Base-by-base conservation (phyloP, 2,113 vertebrate genomes). In the Ictidomys tridecemlineatus region DNA sequence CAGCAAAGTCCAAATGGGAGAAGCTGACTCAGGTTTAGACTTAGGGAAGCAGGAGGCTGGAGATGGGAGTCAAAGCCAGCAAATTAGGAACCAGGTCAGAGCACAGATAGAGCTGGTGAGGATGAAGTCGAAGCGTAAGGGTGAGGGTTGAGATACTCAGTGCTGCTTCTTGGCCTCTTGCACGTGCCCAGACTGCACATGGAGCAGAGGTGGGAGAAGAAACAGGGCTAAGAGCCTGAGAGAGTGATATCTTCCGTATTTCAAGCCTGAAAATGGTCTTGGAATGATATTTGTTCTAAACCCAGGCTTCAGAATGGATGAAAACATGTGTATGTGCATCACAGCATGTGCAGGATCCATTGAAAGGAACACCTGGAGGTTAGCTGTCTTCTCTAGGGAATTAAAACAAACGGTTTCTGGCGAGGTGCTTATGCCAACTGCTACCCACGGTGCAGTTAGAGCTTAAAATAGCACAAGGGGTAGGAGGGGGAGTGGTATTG, bases 331-430 rank as follows among this genome's bases (percentile, higher is more conserved):
- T 30, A 22, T 17, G 39, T 0, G 0, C n/a, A 12, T 84, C 6
- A 4, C 51, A 87, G 63, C 51, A 3, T 4, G 26, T 28, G 22
- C 30, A 28, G 22, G 34, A 67, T 34, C 45, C 30, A 65, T 3
- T 91, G 94, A 95, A 58, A 65, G 65, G 82, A 76, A 48, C 95
- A 88, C 92, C 86, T 86, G 90, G 77, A 67, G 80, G 34, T 80
- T 48, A 85, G 67, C 72, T 63, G 77, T 91, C 80, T 87, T 84
- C 89, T 88, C 69, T 42, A 32, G 56, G 53, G 53, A 85, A 82
- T 79, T 78, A 85, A 92, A 92, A 93, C 42, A 82, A 95, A 70
- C 85, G 32, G 73, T 92, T 97, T 76, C 95, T 96, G 77, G 73
- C 18, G 83, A 96, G 82, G 85, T 82, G 45, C 24, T 78, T 48